Conservation (phyloP, 2,113 vertebrate species). For the Ctenomys sociabilis region DNA sequence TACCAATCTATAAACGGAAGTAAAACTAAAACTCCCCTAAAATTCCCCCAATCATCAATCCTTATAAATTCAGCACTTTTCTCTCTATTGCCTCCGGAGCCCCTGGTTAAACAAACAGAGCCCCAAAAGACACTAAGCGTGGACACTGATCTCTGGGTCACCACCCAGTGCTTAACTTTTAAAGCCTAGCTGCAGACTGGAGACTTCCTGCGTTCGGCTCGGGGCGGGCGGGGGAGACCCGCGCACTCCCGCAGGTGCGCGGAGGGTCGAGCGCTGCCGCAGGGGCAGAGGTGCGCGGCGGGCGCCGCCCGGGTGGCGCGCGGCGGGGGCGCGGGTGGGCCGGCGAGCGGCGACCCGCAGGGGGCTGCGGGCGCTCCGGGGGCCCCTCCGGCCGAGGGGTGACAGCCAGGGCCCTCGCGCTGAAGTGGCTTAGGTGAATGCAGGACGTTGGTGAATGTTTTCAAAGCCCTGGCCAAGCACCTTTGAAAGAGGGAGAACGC, state of each 20-base stretch:
- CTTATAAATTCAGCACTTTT: slow-evolving; percentile 76
- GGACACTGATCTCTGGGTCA: not conserved
- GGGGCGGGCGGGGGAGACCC: not conserved
- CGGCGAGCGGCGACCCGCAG: not conserved
- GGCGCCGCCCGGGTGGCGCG: not conserved
- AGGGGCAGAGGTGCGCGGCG: not conserved
- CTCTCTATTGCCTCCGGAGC: slow-evolving; percentile 36
- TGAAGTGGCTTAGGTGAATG: not conserved
- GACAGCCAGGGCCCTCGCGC: not conserved
- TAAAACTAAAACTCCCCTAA: slow-evolving; percentile 82
- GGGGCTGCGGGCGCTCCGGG: too few species aligned
- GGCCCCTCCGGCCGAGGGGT: not conserved
- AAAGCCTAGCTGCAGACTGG: not conserved
- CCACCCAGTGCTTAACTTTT: slow-evolving; percentile 22
- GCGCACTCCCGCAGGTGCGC: slow-evolving; percentile 41
- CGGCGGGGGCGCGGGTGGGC: slow-evolving; percentile 8
- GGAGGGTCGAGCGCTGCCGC: not conserved
- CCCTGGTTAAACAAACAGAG: not conserved
- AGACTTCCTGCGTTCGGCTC: slow-evolving; percentile 7
- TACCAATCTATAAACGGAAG: slow-evolving; percentile 75
- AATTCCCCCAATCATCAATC: slow-evolving; percentile 79
- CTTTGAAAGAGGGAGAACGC: not conserved
- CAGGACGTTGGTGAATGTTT: not conserved
- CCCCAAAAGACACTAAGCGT: not conserved
- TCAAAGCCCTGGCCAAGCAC: not conserved